These are phyloP conservation scores for Manis pentadactyla DNA, from an alignment of 2,797 vertebrate species.

Conservation along the genomic window DNA sequence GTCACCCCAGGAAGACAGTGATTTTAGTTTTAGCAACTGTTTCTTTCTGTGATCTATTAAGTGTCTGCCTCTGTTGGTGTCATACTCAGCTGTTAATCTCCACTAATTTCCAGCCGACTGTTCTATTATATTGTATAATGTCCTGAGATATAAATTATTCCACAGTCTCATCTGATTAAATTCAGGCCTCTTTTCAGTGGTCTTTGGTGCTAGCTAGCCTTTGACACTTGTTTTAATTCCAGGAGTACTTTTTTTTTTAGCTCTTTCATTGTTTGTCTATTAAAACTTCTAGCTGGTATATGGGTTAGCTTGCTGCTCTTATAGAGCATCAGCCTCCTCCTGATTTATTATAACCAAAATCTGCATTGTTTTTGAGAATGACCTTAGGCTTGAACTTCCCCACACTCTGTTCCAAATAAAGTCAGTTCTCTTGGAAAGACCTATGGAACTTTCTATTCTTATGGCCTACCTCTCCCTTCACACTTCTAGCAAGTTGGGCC, in stretches of 20 bases:
- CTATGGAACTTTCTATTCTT: constrained; percentile 6
- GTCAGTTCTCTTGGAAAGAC: constrained; percentile 19
- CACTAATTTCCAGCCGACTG: background rate
- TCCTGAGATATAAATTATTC: background rate
- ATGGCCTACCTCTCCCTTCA: background rate
- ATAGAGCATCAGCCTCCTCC: background rate
- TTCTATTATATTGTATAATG: background rate
- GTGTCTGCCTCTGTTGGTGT: background rate
- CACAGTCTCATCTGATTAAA: background rate
- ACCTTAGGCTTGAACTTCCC: background rate
- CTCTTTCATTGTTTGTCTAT: background rate
- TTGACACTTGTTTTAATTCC: background rate
- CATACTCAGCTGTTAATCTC: background rate
- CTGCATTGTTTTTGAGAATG: background rate
- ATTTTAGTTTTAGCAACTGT: background rate
- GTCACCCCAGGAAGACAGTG: background rate
- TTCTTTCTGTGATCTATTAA: constrained; percentile 16
- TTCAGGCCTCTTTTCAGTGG: background rate
- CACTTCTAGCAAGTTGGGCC: background rate
- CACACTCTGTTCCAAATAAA: constrained; percentile 29
- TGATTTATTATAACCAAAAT: constrained; percentile 54
- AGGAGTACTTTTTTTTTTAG: background rate
- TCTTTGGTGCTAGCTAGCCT: background rate
- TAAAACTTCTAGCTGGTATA: constrained; percentile 16
- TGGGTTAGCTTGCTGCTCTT: constrained; percentile 18